Evolutionary conservation across 2,797 vertebrate genomes (phyloP).

Genomic region (Eleutherodactylus coqui): DNA sequence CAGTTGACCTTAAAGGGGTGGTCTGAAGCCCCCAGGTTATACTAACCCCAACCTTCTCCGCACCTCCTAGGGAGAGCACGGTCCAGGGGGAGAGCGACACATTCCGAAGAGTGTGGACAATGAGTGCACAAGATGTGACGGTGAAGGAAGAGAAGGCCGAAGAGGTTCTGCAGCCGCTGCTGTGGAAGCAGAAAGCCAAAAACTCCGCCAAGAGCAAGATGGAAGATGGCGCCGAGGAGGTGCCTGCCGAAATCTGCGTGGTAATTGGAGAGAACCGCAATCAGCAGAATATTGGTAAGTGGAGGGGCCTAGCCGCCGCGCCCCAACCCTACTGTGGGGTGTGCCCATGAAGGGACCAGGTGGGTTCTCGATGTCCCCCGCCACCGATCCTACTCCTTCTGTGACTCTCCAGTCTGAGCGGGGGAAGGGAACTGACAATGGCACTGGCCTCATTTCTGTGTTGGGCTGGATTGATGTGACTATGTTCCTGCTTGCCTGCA

Average conservation of each 20-base stretch:
- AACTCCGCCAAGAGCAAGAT: constrained; percentile 82
- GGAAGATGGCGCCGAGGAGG: constrained; percentile 81
- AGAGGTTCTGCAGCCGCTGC: constrained; percentile 77
- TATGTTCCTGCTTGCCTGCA: constrained; percentile 16
- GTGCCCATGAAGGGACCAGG: no score
- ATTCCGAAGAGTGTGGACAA: constrained; percentile 74
- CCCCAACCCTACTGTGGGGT: no score
- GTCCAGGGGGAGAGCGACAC: constrained; percentile 68
- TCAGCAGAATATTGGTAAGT: constrained; percentile 91
- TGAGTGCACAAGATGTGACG: constrained; percentile 78
- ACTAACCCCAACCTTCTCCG: background rate
- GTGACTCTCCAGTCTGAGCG: background rate
- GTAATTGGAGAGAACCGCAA: constrained; percentile 92
- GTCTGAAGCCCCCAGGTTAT: no score
- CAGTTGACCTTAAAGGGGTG: no score
- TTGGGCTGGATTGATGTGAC: no score
- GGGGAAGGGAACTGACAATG: background rate
- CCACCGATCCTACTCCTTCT: no score
- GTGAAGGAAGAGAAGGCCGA: constrained; percentile 89
- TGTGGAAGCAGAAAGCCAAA: constrained; percentile 80
- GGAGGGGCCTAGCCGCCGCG: background rate
- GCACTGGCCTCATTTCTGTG: background rate
- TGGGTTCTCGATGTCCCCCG: no score
- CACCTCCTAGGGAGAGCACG: constrained; percentile 34
- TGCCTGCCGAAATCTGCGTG: constrained; percentile 96